Evolutionary conservation across 2,888 invertebrate genomes (phyloP).

Genomic region (Andrena bucephala): DNA sequence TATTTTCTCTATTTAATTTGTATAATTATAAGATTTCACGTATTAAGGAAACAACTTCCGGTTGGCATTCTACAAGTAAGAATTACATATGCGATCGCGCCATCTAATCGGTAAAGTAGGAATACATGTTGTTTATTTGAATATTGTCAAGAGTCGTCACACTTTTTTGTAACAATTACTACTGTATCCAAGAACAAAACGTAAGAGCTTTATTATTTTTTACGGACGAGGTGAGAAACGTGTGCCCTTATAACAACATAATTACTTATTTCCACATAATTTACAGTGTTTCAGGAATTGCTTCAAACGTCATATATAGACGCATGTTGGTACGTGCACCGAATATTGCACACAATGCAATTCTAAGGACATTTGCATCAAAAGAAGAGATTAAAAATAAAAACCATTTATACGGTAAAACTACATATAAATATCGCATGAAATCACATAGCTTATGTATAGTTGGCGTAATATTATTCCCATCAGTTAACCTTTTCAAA

Average conservation of each 20-base stretch:
- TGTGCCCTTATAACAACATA: too few species aligned
- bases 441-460: background rate
- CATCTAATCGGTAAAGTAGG: background rate
- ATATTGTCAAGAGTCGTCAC: background rate
- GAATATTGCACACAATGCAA: background rate
- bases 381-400: background rate
- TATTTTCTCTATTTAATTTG: background rate
- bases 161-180: too few species aligned
- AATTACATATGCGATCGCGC: background rate
- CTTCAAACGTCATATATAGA: too few species aligned
- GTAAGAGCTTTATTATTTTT: too few species aligned
- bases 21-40: background rate
- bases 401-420: background rate
- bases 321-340: too few species aligned
- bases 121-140: background rate
- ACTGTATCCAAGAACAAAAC: too few species aligned
- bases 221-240: too few species aligned
- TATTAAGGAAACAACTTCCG: background rate
- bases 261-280: too few species aligned
- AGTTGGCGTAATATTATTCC: background rate
- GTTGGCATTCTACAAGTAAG: background rate
- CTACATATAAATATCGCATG: background rate
- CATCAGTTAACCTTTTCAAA: constrained; percentile 25
- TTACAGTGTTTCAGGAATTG: too few species aligned
- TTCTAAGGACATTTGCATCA: background rate